Evolutionary conservation across 37 sponge, comb jelly and placozoan species (phyloP).

Genomic region (Tethya wilhelma): DNA sequence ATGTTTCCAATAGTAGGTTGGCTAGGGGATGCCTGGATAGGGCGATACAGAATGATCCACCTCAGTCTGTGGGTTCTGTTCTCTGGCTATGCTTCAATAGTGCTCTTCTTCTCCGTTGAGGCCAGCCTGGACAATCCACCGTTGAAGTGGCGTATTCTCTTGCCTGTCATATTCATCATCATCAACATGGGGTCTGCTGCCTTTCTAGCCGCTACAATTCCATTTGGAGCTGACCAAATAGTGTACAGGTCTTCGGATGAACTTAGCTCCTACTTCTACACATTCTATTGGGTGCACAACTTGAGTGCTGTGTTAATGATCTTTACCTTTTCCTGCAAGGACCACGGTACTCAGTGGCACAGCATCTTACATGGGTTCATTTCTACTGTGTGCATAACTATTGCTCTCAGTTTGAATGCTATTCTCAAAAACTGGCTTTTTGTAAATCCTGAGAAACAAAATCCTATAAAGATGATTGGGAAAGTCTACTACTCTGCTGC

Average conservation of each 20-base stretch:
- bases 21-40: no score
- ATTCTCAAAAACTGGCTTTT: constrained; percentile 1
- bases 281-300: constrained; percentile 69
- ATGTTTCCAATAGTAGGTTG: no score
- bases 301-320: constrained; percentile 8
- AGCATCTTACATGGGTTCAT: not conserved
- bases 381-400: not conserved
- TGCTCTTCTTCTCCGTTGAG: no score
- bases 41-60: no score
- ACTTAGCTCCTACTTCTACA: constrained; percentile 62
- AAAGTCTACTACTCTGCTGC: constrained; percentile 53
- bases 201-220: no score
- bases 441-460: not conserved
- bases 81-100: no score
- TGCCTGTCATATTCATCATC: no score
- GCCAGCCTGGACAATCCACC: no score
- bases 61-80: no score
- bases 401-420: constrained; percentile 24
- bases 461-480: constrained; percentile 55
- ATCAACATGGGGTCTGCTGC: no score
- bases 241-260: constrained; percentile 23
- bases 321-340: not conserved
- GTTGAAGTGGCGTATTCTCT: no score
- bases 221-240: constrained; percentile 60
- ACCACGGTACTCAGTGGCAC: not conserved